Base-by-base conservation (phyloP, 2,797 vertebrate genomes). In the Cyprinella venusta region DNA sequence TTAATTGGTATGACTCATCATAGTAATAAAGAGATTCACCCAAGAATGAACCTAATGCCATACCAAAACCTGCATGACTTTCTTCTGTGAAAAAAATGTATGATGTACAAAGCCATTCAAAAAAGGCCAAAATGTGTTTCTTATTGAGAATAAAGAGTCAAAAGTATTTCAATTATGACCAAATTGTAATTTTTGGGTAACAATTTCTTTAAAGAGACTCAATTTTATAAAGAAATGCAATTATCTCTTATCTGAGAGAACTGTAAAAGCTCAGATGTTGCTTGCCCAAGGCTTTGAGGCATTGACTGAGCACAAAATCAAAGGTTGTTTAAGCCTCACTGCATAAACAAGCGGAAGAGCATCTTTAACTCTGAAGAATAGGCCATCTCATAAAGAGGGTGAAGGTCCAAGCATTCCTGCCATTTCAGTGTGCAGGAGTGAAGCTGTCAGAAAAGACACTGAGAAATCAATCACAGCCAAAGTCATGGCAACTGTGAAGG, bases 381-480 rank as follows among this genome's bases (percentile, higher is more conserved):
- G 61, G n/a, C n/a, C 24, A 3, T 70, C 75, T 64, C 52, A 68
- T 84, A 63, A 72, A 82, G 42, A 24, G 36, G 75, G 48, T 82
- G 69, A 76, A 80, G 74, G 67, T 77, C 50, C 74, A 48, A 63
- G 72, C 59, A 70, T 81, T 88, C 74, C 64, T 30, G 72, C 67
- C 79, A 76, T 80, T 74, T 84, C 84, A 85, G 87, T 84, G 87
- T 76, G 86, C 84, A 86, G 90, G 90, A 90, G 90, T 88, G 89
- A 88, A 87, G 88, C 89, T 92, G 90, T 93, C 92, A 93, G 89
- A 87, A 87, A 88, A 80, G 80, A 88, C 89, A 90, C 91, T 72
- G 88, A 81, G 87, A 88, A 88, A 94, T 94, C 92, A 93, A 93
- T 94, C 93, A 93, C 9, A 80, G 70, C 80, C 91, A 94, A 94